Evolutionary conservation across 2,888 invertebrate species (phyloP), one percentile per base, ranked within the genome.

Genomic region (Phasia obesa): DNA sequence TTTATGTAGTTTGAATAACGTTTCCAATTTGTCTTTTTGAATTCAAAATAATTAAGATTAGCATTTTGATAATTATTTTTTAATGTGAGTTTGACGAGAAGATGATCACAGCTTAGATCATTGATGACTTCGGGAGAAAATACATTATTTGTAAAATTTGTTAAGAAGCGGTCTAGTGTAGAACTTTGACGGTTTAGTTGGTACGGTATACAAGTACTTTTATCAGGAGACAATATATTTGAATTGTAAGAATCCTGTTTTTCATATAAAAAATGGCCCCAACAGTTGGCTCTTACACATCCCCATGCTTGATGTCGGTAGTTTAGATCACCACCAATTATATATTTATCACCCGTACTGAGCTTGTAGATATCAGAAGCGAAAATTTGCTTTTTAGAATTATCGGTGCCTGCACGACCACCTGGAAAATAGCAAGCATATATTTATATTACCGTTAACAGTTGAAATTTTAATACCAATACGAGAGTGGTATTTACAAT

Each of bases 61-160:
- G 2, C 13, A 19, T 19, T 57, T 17, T 5, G 11, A 19, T 57
- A 57, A 57, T 57, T 19, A 17, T 4, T 57, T 57, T 35, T 57
- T 5, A 57, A 19, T 13, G 57, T 11, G 3, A 57, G 31, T n/a
- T 7, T 35, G n/a, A 57, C 31, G 31, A 19, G 31, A 17, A 57
- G 31, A 19, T 57, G 57, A 19, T 57, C 57, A 13, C 19, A 57
- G 27, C 57, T 57, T 57, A 57, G 25, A n/a, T 31, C 57, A 19
- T 31, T 57, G n/a, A 57, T 19, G 7, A 57, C 57, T 57, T 57
- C 57, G 4, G 31, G 44, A 17, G 44, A 44, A 17, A 13, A 17
- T 17, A 17, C 1, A 17, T 44, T 44, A n/a, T 17, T 44, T 44
- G 44, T 3, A 44, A 17, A 17, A 44, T 44, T 44, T 17, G 44